phyloP scores from a whole-genome alignment of 2,113 vertebrate genomes.

The Gyps fulvus region DNA sequence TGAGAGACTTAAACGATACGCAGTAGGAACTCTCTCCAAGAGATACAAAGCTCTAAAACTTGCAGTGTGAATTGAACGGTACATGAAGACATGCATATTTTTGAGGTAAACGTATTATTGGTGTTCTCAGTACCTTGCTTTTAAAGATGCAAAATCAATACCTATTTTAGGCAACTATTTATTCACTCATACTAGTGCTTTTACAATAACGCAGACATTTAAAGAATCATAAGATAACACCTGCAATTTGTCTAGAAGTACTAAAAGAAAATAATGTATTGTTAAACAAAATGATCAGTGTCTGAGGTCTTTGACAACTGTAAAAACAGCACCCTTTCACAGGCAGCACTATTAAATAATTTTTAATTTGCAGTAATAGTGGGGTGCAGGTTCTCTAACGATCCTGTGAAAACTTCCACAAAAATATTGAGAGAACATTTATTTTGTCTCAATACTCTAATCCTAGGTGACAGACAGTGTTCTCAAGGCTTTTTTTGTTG shows the following conservation, averaged over 20 bases:
- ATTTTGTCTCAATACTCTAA: conserved; percentile 24
- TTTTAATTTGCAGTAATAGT: conserved; percentile 34
- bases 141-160: conserved; percentile 34
- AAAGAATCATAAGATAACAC: neutral
- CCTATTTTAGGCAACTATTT: neutral
- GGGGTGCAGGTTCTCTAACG: neutral
- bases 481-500: conserved; percentile 38
- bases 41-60: neutral
- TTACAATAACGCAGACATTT: neutral
- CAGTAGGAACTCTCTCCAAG: neutral
- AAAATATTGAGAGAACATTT: conserved; percentile 18
- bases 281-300: conserved; percentile 9
- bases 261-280: neutral
- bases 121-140: neutral
- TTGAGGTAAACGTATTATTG: neutral
- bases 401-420: conserved; percentile 6
- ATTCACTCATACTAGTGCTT: neutral
- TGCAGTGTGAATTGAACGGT: neutral
- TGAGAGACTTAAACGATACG: neutral
- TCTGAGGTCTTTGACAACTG: conserved; percentile 26
- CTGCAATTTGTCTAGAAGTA: neutral
- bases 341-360: conserved; percentile 17
- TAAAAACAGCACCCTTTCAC: conserved; percentile 5
- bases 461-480: conserved; percentile 32
- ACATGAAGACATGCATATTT: neutral